These are phyloP conservation scores for Leptodirus hochenwartii DNA, from an alignment of 2,888 invertebrate genomes.

Conservation along the genomic window DNA sequence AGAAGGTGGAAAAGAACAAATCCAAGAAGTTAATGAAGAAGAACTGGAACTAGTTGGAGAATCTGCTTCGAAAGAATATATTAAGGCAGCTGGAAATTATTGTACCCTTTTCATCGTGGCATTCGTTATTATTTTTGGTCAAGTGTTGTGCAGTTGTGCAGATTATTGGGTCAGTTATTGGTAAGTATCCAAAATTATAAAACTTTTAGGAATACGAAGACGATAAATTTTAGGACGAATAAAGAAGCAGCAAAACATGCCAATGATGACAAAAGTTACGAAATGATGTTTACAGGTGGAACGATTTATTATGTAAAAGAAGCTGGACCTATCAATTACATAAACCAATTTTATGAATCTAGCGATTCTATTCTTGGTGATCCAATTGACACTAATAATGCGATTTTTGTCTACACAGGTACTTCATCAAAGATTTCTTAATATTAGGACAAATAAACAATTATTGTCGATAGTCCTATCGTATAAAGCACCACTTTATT, in stretches of 20 bases:
- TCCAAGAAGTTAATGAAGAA: conserved; percentile 22
- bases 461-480: too few species aligned
- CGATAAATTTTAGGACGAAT: conserved; percentile 17
- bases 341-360: too few species aligned
- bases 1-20: conserved; percentile 13
- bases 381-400: conserved; percentile 14
- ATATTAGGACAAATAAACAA: too few species aligned
- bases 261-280: too few species aligned
- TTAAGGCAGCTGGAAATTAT: conserved; percentile 17
- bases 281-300: too few species aligned
- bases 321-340: too few species aligned
- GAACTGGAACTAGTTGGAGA: conserved; percentile 11
- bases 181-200: conserved; percentile 14
- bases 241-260: conserved; percentile 16
- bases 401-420: conserved; percentile 25
- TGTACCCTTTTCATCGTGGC: conserved; percentile 14
- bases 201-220: conserved; percentile 11
- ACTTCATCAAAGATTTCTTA: too few species aligned
- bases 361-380: conserved; percentile 5
- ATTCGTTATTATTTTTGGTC: conserved; percentile 16
- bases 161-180: conserved; percentile 23
- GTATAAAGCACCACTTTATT: too few species aligned
- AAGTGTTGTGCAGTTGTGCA: conserved; percentile 18
- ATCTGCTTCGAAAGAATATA: conserved; percentile 18
- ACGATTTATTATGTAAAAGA: too few species aligned